Base-by-base conservation (phyloP, 2,888 invertebrate species). In the Chloroclystis v-ata region DNA sequence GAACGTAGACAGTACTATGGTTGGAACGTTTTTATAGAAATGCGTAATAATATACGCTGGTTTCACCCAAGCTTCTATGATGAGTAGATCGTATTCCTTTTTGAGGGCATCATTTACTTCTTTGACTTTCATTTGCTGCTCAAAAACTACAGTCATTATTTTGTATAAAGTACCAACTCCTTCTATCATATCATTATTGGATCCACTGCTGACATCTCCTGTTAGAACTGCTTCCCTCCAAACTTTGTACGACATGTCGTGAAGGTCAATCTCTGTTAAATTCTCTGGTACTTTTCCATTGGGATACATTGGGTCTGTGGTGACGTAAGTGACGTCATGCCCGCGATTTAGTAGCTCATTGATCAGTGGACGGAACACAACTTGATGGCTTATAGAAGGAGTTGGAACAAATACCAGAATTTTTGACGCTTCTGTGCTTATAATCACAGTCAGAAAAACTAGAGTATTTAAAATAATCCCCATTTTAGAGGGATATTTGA, bases 321-420 rank as follows among this genome's bases (percentile, higher is more conserved):
- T 82, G 1, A 83, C 54, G 0, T 82, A 63, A 0, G 75, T 67
- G 0, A 89, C 49, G 37, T 86, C 69, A 43, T 89, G 87, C 1
- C 86, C 87, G 1, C 75, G 64, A 38, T 57, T 68, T 0, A 68
- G 63, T 6, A 89, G 56, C 20, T 78, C 79, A n/a, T 70, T 61
- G 0, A 72, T 68, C 1, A 87, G 41, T 0, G 71, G 67, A 37
- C 72, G 65, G 37, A 70, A 82, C 1, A 73, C 69, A 0, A 78
- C 53, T 57, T 85, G 83, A 42, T 86, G 86, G 29, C 84, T 86
- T 13, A 80, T 67, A 0, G 81, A 76, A 0, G 84, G 70, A 0
- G 67, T 1, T 2, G 83, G 68, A 13, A 76, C 62, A 0, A 75
- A 52, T 0, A 58, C 72, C n/a, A 86, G 53, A 40, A 86, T 85